phyloP scores from a whole-genome alignment of 2,113 vertebrate species.

The Todiramphus saurophagus region DNA sequence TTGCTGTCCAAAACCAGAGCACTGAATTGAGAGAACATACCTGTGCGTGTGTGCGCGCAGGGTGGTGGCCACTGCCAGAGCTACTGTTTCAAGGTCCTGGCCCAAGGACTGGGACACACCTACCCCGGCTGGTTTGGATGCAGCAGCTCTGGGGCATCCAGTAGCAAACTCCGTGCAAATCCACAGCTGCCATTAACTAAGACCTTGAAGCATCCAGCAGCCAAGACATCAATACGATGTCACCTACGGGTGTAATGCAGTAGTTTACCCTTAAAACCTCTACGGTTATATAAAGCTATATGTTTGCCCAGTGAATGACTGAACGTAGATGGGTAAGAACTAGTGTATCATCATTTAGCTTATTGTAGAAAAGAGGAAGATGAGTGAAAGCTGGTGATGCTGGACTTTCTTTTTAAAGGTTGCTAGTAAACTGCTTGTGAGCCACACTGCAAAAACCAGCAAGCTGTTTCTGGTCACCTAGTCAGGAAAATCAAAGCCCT shows the following conservation, averaged over 20 bases:
- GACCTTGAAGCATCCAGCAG: background rate
- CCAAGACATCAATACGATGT: background rate
- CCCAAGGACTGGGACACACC: background rate
- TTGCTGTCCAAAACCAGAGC: background rate
- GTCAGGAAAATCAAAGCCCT: background rate
- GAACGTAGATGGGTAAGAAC: background rate
- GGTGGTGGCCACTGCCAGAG: background rate
- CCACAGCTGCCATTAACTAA: background rate
- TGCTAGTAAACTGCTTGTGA: background rate
- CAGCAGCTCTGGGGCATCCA: background rate
- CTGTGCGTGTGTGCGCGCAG: rapidly evolving
- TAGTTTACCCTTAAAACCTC: background rate
- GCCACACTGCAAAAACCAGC: background rate
- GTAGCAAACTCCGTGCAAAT: background rate
- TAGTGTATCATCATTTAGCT: background rate
- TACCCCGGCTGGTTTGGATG: background rate
- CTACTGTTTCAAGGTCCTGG: background rate
- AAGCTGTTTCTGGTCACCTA: background rate
- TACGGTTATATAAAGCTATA: rapidly evolving
- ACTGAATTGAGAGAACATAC: background rate
- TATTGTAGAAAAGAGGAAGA: background rate
- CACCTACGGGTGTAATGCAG: background rate
- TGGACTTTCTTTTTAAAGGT: background rate
- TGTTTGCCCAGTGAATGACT: background rate
- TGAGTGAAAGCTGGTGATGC: background rate